phyloP scores from a whole-genome alignment of 2,113 vertebrate genomes.

The Emydura subglobosa region DNA sequence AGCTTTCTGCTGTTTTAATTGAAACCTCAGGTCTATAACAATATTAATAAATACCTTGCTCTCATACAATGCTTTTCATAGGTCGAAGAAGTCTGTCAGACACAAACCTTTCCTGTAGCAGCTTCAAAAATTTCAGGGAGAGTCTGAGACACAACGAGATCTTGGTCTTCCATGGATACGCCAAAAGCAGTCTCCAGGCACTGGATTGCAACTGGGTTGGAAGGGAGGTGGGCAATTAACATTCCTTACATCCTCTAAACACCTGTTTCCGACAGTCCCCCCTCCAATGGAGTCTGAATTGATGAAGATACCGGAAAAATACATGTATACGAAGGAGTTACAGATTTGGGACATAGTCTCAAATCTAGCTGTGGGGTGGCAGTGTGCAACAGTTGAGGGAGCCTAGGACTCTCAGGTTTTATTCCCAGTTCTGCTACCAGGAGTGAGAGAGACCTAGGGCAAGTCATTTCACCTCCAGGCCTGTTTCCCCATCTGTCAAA shows the following conservation, averaged over 20 bases:
- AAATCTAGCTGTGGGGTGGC: not conserved
- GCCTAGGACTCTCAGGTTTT: not conserved
- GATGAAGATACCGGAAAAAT: fast-evolving
- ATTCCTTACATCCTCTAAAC: fast-evolving
- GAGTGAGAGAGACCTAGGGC: not conserved
- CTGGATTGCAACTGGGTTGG: constrained; percentile 90
- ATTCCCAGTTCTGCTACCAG: not conserved
- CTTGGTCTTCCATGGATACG: constrained; percentile 88
- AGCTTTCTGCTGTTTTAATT: not conserved
- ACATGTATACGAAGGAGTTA: no score
- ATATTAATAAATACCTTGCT: not conserved
- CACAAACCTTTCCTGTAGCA: constrained; percentile 77
- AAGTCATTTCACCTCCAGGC: not conserved
- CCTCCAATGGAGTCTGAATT: not conserved
- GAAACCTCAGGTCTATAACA: not conserved
- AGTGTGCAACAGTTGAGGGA: not conserved
- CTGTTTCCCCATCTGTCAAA: not conserved
- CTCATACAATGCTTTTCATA: not conserved
- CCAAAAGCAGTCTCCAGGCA: constrained; percentile 96
- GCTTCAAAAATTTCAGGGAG: constrained; percentile 91
- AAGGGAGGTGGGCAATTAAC: fast-evolving
- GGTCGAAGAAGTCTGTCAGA: not conserved
- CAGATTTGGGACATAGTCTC: not conserved
- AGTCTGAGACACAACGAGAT: constrained; percentile 85
- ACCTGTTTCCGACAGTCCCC: fast-evolving